These are phyloP conservation scores for Macaca mulatta DNA, from an alignment of 2,113 vertebrate species.

Conservation along the genomic window DNA sequence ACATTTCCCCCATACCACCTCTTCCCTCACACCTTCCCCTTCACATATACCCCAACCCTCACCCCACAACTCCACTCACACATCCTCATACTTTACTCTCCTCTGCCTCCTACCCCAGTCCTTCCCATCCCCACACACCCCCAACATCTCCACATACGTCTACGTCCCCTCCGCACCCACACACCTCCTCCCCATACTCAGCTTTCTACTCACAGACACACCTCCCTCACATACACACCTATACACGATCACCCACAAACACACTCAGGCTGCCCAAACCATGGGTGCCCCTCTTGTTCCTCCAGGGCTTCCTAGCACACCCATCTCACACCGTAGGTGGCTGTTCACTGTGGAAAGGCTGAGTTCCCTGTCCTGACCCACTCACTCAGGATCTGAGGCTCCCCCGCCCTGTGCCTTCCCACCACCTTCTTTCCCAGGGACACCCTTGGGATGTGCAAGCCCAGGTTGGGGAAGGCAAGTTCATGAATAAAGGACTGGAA, in stretches of 20 bases:
- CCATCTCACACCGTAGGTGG: not conserved
- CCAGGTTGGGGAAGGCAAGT: not conserved
- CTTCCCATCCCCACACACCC: not conserved
- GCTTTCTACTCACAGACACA: not conserved
- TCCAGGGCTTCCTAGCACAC: no score
- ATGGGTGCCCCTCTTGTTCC: rapidly evolving
- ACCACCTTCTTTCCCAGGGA: not conserved
- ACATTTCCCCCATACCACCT: not conserved
- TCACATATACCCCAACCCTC: no score
- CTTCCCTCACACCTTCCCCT: not conserved
- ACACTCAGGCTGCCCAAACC: not conserved
- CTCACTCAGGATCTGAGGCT: not conserved
- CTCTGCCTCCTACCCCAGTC: not conserved
- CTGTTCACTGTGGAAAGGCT: not conserved
- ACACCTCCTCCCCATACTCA: not conserved
- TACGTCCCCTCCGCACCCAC: not conserved
- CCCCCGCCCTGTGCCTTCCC: not conserved
- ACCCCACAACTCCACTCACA: not conserved
- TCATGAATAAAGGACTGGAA: not conserved
- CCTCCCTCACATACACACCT: not conserved
- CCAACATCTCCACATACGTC: rapidly evolving
- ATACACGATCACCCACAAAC: not conserved
- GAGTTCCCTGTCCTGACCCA: not conserved
- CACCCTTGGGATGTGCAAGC: not conserved
- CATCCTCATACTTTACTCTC: not conserved